Evolutionary conservation across 2,113 vertebrate genomes (phyloP), one percentile per base, ranked within the genome.

Genomic region (Himantopus leucocephalus): DNA sequence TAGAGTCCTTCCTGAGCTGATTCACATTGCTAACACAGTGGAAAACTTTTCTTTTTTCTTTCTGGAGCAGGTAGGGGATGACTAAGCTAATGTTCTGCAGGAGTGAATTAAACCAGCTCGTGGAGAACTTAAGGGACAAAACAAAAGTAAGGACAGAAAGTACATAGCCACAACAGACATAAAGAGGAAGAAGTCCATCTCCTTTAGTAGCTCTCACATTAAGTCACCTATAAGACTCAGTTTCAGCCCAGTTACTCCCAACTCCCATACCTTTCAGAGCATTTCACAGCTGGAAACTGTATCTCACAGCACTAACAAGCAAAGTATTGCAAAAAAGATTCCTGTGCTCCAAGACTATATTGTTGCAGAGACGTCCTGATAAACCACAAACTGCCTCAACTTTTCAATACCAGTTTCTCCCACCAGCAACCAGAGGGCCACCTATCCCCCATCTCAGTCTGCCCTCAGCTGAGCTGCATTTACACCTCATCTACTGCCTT

Each of bases 241-340:
- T 55, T 90, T 94, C 59, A 88, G 14, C 5, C 12, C 29, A 60
- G 32, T 53, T 45, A 63, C 3, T 8, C 6, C 9, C 29, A 74
- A 4, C 2, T 3, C 8, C 7, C 3, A 3, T 8, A 32, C 1
- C 1, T 77, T 81, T 64, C 35, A 52, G 23, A 41, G 14, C 20
- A 39, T 47, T 90, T 90, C 72, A 71, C 21, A 74, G 9, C 17
- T 48, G 14, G 29, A 77, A 84, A 74, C 34, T 21, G 23, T n/a
- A 3, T 24, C 37, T 81, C 19, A 81, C 14, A 66, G 24, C 5
- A 41, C 27, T 32, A 59, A 48, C 32, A 76, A 39, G 15, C 39
- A 39, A 50, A 5, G 5, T 45, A 20, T 29, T 53, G 14, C 56
- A 39, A 92, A 74, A 7, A n/a, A 30, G 5, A 14, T 41, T 48